Percentiles rank a stretch among this genome's conserved stretches.
Evolutionary conservation across 2,797 vertebrate species (phyloP).

Genomic region (Enteromius argenteus): DNA sequence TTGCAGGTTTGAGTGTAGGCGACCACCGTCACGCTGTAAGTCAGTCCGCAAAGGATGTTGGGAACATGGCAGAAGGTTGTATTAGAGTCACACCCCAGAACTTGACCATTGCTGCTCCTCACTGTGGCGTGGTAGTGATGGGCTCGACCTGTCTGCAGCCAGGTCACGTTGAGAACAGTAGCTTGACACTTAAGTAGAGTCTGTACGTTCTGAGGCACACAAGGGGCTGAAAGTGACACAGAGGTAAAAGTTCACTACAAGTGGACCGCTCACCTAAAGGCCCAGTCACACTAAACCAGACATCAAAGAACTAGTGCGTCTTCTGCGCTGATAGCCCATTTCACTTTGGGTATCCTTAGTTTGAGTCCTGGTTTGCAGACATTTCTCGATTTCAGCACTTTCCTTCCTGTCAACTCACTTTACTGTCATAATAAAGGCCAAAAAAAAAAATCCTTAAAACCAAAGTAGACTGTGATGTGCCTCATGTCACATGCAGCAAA

Average conservation of each 20-base stretch:
- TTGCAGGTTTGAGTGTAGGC: slow-evolving; percentile 73
- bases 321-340: background rate
- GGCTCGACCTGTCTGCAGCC: slow-evolving; percentile 70
- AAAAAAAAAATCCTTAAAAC: background rate
- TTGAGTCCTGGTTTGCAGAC: background rate
- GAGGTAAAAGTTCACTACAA: slow-evolving; percentile 5
- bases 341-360: background rate
- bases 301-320: background rate
- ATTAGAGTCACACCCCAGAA: slow-evolving; percentile 55
- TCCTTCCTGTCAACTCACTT: background rate
- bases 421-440: background rate
- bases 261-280: background rate
- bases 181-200: slow-evolving; percentile 70
- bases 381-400: background rate
- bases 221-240: slow-evolving; percentile 74
- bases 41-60: slow-evolving; percentile 70
- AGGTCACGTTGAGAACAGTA: slow-evolving; percentile 75
- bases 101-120: slow-evolving; percentile 61
- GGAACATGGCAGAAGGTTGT: slow-evolving; percentile 61
- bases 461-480: background rate
- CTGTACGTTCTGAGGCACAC: slow-evolving; percentile 72
- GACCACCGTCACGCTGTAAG: slow-evolving; percentile 69
- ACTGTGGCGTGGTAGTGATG: slow-evolving; percentile 65
- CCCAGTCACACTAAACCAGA: background rate
- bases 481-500: background rate